These are phyloP conservation scores for Cosmia pyralina DNA, from an alignment of 2,888 invertebrate genomes.

Conservation along the genomic window DNA sequence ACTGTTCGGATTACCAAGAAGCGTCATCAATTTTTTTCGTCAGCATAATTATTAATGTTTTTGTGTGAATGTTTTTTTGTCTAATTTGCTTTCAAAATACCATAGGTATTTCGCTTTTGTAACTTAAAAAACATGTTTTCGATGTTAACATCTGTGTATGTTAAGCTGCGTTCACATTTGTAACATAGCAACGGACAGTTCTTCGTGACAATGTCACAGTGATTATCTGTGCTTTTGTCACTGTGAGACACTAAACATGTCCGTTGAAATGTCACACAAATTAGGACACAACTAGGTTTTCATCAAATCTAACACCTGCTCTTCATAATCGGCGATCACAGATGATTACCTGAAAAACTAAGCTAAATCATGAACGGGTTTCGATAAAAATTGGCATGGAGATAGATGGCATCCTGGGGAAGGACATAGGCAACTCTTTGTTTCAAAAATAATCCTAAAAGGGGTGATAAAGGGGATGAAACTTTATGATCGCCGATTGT, in stretches of 20 bases:
- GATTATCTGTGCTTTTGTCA: background rate
- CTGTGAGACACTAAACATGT: no score
- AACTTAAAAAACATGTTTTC: background rate
- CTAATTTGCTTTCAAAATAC: conserved; percentile 4
- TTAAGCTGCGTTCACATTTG: background rate
- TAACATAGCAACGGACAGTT: background rate
- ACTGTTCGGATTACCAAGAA: conserved; percentile 2
- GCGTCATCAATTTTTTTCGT: background rate
- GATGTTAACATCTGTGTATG: background rate
- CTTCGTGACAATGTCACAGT: background rate
- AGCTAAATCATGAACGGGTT: no score
- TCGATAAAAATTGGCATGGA: no score
- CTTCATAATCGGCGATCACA: no score
- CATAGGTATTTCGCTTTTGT: conserved; percentile 20
- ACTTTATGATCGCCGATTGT: no score
- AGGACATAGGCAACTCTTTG: no score
- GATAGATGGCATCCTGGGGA: no score
- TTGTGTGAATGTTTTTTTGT: background rate
- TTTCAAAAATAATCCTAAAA: no score
- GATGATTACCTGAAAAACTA: no score
- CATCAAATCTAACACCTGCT: no score
- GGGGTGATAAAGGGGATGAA: no score
- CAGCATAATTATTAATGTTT: background rate
- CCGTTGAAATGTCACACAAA: conserved; percentile 3
- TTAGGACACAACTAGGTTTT: background rate